Base-by-base conservation (phyloP, 2,797 vertebrate species). In the Anableps anableps region DNA sequence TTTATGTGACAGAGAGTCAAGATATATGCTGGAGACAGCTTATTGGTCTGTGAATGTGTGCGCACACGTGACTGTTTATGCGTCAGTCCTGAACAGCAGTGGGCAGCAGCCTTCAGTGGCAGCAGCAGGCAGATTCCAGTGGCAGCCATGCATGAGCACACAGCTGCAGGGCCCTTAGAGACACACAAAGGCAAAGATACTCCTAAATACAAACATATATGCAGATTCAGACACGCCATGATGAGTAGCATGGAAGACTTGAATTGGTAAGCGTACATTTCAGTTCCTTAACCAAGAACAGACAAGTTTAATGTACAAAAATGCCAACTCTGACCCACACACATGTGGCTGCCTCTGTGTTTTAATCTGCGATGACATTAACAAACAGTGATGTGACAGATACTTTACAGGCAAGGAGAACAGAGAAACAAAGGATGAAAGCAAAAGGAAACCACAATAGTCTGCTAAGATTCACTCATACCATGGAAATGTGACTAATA, bases 61-160 rank as follows among this genome's bases (percentile, higher is more conserved):
- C n/a, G 50, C 19, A 17, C 43, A 14, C 81, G 38, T 50, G 75
- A 41, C 6, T 72, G 76, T 82, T 26, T 84, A 29, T 72, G 51
- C 77, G 71, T 86, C 68, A 87, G 87, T 91, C 58, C 79, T 88
- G 82, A 86, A 79, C 85, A 88, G 70, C 76, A 81, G 82, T 55
- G 82, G 86, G 87, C 87, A 82, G 84, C 87, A 86, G 85, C 78
- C 74, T 80, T 83, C 73, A 29, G 72, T 73, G 81, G 79, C 75
- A 86, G 87, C 86, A 85, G 90, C 82, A 85, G 85, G 78, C 80
- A 70, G 80, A 88, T 86, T 90, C 78, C 84, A 89, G 85, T 77
- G 83, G 86, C 83, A 75, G 81, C 78, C 83, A 85, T 83, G 91
- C 91, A 88, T 93, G 92, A 91, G 80, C 74, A 66, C 82, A 89